Conservation (phyloP, 2,797 vertebrate species). For the Tragelaphus eurycerus region DNA sequence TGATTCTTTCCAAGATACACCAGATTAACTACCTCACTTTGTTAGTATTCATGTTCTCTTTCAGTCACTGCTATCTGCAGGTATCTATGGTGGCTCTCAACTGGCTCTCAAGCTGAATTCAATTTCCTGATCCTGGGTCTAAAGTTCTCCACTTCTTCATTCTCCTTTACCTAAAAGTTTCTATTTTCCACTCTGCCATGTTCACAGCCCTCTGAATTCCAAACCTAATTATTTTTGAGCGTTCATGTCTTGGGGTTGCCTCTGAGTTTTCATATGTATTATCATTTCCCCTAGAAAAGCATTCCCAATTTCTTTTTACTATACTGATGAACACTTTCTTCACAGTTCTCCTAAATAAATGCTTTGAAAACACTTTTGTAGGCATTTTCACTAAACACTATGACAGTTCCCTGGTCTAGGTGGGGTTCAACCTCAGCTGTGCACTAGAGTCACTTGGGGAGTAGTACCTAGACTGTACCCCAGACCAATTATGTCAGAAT, state of each 20-base stretch:
- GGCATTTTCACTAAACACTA: neutral
- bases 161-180: conserved; percentile 14
- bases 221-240: conserved; percentile 41
- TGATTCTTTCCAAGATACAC: neutral
- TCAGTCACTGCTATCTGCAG: neutral
- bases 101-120: conserved; percentile 44
- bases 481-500: neutral
- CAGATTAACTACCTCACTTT: neutral
- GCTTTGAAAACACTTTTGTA: neutral
- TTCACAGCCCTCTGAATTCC: neutral
- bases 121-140: conserved; percentile 30
- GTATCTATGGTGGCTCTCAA: conserved; percentile 15
- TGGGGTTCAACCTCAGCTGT: neutral
- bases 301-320: neutral
- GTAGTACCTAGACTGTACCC: neutral
- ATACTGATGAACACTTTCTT: conserved; percentile 12
- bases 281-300: neutral
- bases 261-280: conserved; percentile 36
- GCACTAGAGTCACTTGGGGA: neutral
- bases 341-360: neutral
- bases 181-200: neutral
- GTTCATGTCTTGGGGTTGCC: neutral
- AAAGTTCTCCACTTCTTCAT: conserved; percentile 25
- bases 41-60: conserved; percentile 41
- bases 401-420: neutral